Evolutionary conservation across 2,888 invertebrate genomes (phyloP), one percentile per base, ranked within the genome.

Genomic region (Gastrophysa polygoni): DNA sequence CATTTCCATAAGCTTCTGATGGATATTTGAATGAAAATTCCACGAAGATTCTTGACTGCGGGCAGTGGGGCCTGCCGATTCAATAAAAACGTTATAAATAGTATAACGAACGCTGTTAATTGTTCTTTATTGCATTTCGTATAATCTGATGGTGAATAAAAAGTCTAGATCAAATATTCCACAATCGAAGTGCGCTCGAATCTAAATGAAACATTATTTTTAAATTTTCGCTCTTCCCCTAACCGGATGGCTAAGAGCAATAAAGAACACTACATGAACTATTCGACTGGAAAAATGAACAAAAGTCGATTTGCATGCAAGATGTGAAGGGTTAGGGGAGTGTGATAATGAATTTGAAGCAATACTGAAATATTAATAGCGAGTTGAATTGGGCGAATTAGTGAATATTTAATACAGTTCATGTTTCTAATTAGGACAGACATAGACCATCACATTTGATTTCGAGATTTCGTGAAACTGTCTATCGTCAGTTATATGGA

Each of bases 271-370:
- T 75, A 61, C 54, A 65, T 61, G 57, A 68, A 57, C 68, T 67
- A 68, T 48, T 64, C 69, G 61, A 71, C 70, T 68, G 74, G 72
- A 75, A 75, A 75, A 75, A 74, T 74, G 75, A 75, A 76, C 76
- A 77, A 77, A 77, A 74, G 74, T 75, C 61, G 21, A 46, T 38
- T 38, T 24, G 24, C 24, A 38, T 38, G 38, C 38, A 38, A 38
- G 14, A 38, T 38, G n/a, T 14, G 38, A 38, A 14, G 14, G 14
- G 38, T n/a, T n/a, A 14, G 38, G 38, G 38, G 38, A 38, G 14
- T 38, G 38, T 3, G n/a, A 38, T 14, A 38, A 38, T 38, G 44
- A 18, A 54, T 29, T 59, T 48, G 34, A 46, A 54, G 48, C 54
- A 54, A 59, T 54, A 24, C 3, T 24, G 24, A 47, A 54, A 54